A percentile compares a stretch with the other conserved stretches of the same genome.
phyloP scores from a whole-genome alignment of 1,140 invertebrate species.

The Cotesia glomerata region DNA sequence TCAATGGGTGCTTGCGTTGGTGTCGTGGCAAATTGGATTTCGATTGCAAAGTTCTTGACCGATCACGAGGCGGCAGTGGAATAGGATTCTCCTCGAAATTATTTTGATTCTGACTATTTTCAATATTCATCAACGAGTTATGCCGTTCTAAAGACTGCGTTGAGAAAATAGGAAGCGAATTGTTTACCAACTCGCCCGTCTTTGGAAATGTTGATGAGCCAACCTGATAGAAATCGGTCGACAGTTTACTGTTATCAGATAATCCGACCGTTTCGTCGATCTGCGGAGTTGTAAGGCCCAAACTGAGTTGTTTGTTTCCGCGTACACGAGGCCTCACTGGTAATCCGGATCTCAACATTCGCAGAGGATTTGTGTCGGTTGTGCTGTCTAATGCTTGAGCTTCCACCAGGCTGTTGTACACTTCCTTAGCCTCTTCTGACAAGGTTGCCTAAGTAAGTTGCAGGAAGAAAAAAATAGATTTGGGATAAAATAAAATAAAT shows the following conservation, averaged over 20 bases:
- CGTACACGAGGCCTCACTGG: conserved; percentile 67
- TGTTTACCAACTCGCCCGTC: conserved; percentile 46
- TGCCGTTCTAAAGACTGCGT: conserved; percentile 46
- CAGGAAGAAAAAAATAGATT: conserved; percentile 52
- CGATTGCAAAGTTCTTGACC: conserved; percentile 71
- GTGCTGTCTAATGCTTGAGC: conserved; percentile 64
- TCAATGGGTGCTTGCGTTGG: conserved; percentile 86
- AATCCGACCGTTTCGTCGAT: conserved; percentile 38
- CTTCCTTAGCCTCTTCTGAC: conserved; percentile 85
- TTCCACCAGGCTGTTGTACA: conserved; percentile 90
- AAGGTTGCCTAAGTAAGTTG: conserved; percentile 70
- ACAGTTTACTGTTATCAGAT: conserved; percentile 35
- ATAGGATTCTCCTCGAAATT: conserved; percentile 72
- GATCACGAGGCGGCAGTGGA: conserved; percentile 83
- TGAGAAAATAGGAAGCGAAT: conserved; percentile 41
- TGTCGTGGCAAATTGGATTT: conserved; percentile 75
- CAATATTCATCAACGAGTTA: conserved; percentile 52
- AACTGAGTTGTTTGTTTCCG: conserved; percentile 64
- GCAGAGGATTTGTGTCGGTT: conserved; percentile 70
- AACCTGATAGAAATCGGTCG: conserved; percentile 51
- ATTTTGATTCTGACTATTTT: conserved; percentile 58
- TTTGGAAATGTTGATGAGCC: conserved; percentile 56
- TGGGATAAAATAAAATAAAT: conserved; percentile 51
- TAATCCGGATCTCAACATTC: conserved; percentile 73
- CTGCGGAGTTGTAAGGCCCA: conserved; percentile 36